phyloP scores from a whole-genome alignment of 2,888 invertebrate species.

The Papilio gigon region DNA sequence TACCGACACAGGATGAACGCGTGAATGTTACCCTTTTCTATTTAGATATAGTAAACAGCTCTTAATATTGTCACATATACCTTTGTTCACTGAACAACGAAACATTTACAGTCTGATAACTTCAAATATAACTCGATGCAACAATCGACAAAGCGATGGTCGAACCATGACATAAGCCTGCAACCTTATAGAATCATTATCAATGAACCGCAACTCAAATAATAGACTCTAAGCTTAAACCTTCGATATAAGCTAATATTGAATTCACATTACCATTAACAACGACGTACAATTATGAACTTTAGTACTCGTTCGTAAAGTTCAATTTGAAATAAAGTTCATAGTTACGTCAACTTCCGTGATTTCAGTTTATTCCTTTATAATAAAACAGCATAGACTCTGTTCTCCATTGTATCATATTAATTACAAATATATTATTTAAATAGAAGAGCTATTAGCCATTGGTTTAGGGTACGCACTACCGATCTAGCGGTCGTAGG shows the following conservation, averaged over 20 bases:
- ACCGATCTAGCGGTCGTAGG: no score
- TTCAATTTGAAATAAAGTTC: not conserved
- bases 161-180: slow-evolving; percentile 21
- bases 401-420: not conserved
- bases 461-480: no score
- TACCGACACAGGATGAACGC: no score
- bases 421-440: not conserved
- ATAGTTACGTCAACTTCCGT: slow-evolving; percentile 17
- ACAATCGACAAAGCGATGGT: slow-evolving; percentile 23
- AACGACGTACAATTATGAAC: not conserved
- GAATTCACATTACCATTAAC: not conserved
- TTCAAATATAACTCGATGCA: not conserved
- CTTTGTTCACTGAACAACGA: not conserved
- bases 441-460: slow-evolving; percentile 5
- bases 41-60: not conserved
- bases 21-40: no score
- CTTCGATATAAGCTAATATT: slow-evolving; percentile 9
- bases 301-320: not conserved
- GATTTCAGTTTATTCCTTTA: slow-evolving; percentile 4
- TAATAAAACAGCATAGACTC: not conserved
- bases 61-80: not conserved
- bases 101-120: slow-evolving; percentile 16
- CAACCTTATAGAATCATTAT: slow-evolving; percentile 20
- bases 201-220: slow-evolving; percentile 14
- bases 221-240: slow-evolving; percentile 5